Conservation (phyloP, 1,140 invertebrate genomes). For the Helicoverpa armigera region DNA sequence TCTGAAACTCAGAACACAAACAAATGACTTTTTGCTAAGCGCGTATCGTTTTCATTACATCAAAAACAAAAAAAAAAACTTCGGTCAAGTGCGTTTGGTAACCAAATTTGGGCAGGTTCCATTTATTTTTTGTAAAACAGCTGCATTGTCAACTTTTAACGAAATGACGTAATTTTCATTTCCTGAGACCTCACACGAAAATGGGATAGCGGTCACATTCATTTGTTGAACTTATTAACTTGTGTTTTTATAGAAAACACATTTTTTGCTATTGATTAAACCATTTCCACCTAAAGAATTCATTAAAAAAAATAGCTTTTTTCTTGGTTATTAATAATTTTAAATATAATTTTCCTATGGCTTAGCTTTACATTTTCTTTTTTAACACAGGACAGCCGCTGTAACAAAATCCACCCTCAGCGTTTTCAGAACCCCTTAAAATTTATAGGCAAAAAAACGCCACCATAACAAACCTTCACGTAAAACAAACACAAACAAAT, state of each 20-base stretch:
- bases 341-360: background rate
- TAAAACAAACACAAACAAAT: constrained; percentile 42
- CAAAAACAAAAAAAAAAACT: constrained; percentile 12
- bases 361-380: too few species aligned
- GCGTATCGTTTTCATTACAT: constrained; percentile 36
- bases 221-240: background rate
- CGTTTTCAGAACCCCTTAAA: constrained; percentile 15
- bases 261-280: too few species aligned
- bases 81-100: constrained; percentile 29
- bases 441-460: constrained; percentile 20
- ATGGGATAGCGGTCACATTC: background rate
- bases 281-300: too few species aligned
- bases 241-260: too few species aligned
- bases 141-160: constrained; percentile 40
- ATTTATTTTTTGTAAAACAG: constrained; percentile 38
- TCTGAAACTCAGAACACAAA: constrained; percentile 7
- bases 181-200: constrained; percentile 38
- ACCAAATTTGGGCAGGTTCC: constrained; percentile 27
- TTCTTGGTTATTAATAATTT: too few species aligned
- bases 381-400: background rate
- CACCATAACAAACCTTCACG: constrained; percentile 39
- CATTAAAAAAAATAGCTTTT: too few species aligned
- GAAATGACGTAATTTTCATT: constrained; percentile 35
- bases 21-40: constrained; percentile 34
- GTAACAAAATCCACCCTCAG: constrained; percentile 6